Evolutionary conservation across 1,140 invertebrate genomes (phyloP), one percentile per base, ranked within the genome.

Genomic region (Pogonognathellus flavescens): DNA sequence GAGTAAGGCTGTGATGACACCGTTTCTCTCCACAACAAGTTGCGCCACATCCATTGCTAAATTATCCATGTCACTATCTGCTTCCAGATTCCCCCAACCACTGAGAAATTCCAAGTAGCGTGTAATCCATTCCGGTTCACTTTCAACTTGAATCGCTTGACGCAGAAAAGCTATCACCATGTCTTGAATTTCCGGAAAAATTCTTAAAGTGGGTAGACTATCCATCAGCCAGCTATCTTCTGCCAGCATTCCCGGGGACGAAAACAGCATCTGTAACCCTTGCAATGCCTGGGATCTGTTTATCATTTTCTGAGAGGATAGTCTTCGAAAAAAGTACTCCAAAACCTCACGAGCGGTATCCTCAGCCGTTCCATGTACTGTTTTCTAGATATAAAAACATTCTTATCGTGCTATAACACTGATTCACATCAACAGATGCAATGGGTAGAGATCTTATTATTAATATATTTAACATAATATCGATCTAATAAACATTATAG

Each of bases 11-110:
- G 94, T 93, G 66, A 97, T 94, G 85, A 98, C 95, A 8, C 95
- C 96, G 86, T 94, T 95, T n/a, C 97, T 92, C 90, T 99, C 97
- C 18, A 99, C 97, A 80, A 99, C 95, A 66, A 99, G 91, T 88
- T 97, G 96, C 3, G 96, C 95, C 88, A 98, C 94, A 90, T 98
- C 97, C 18, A 87, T 50, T 57, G 82, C 88, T 52, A 89, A 83
- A 57, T 80, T 66, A 13, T 87, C 86, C 52, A 76, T 41, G 20
- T 86, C 85, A 16, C 50, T 41, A 6, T 89, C 88, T 3, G 31
- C 18, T 14, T 85, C 59, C 16, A 82, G 50, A 22, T 80, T 22
- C 50, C 85, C 76, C 87, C 88, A 88, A 22, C 50, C 22, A 52
- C 80, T 90, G 70, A 93, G 89, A 89, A 93, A 93, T n/a, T 92